Base-by-base conservation (phyloP, 2,888 invertebrate genomes). In the Hermaeophaga mercurialis region DNA sequence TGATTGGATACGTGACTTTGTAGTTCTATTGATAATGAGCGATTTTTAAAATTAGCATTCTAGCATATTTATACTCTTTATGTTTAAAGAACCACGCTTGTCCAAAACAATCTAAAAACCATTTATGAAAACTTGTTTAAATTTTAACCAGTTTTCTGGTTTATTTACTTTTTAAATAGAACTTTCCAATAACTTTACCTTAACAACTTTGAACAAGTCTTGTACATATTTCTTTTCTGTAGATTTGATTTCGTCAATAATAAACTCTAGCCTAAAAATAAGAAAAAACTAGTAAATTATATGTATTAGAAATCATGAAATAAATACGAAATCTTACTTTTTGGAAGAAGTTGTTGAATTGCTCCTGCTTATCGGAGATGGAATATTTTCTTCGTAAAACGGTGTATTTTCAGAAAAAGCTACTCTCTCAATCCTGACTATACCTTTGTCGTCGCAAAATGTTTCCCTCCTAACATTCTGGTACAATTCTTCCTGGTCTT, bases 221-320 rank as follows among this genome's bases (percentile, higher is more conserved):
- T 62, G 54, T 1, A 76, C 70, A 49, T 76, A 77, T 26, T 70
- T 69, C 33, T 64, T 66, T 63, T 77, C 76, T 9, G 75, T 76
- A n/a, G 67, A 63, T 50, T 70, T 62, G 9, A 77, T 62, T 64
- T 77, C 76, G 14, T 74, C 70, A 3, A 75, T 65, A 18, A 76
- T 72, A 45, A 69, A 72, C 9, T 70, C 67, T 31, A 71, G 59
- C 44, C 75, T 76, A 48, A 53, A 69, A 68, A 15, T 14, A 24
- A 44, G 8, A 44, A 17, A 31, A 31, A 46, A 31, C 14, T 6
- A 2, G 17, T 8, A 39, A 12, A 36, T 7, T 6, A 11, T 15
- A 15, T n/a, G n/a, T n/a, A n/a, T n/a, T n/a, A n/a, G n/a, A n/a
- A n/a, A n/a, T n/a, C n/a, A n/a, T n/a, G n/a, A n/a, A n/a, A n/a